phyloP scores from a whole-genome alignment of 2,113 vertebrate genomes.

The Eonycteris spelaea region DNA sequence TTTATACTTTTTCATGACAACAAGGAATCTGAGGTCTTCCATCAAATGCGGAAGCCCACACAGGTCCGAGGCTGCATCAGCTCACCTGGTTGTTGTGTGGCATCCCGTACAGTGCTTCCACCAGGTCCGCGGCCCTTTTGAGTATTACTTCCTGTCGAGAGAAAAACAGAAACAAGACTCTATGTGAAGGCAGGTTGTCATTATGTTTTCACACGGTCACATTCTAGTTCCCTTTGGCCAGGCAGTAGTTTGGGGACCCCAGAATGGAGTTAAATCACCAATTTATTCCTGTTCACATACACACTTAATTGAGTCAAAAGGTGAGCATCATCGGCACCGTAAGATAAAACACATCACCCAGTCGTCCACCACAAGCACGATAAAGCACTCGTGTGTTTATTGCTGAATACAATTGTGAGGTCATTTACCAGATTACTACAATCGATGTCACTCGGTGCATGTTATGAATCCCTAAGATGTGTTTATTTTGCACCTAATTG shows the following conservation, averaged over 20 bases:
- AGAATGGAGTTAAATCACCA: slow-evolving; percentile 76
- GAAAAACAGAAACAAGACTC: slow-evolving; percentile 71
- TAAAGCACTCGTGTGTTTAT: slow-evolving; percentile 81
- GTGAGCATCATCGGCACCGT: slow-evolving; percentile 79
- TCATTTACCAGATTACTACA: slow-evolving; percentile 83
- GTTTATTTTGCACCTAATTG: slow-evolving; percentile 86
- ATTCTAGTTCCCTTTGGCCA: not conserved
- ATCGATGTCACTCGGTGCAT: slow-evolving; percentile 81
- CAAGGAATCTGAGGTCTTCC: not conserved
- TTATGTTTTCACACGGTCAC: slow-evolving; percentile 16
- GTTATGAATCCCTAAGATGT: slow-evolving; percentile 82
- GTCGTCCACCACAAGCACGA: slow-evolving; percentile 73
- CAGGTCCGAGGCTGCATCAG: not conserved
- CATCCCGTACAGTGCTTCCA: slow-evolving; percentile 96
- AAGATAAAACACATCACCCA: slow-evolving; percentile 83
- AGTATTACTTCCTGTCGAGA: slow-evolving; percentile 94
- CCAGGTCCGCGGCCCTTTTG: slow-evolving; percentile 95
- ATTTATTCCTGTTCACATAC: slow-evolving; percentile 78
- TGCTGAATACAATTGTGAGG: slow-evolving; percentile 81
- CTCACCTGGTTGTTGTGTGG: slow-evolving; percentile 97
- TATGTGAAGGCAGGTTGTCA: slow-evolving; percentile 62
- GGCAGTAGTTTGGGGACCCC: slow-evolving; percentile 57
- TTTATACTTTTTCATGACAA: not conserved
- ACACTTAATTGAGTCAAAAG: slow-evolving; percentile 83
- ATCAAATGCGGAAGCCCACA: fast-evolving